Conservation (phyloP, 2,797 vertebrate species). For the Lycodopsis pacificus region DNA sequence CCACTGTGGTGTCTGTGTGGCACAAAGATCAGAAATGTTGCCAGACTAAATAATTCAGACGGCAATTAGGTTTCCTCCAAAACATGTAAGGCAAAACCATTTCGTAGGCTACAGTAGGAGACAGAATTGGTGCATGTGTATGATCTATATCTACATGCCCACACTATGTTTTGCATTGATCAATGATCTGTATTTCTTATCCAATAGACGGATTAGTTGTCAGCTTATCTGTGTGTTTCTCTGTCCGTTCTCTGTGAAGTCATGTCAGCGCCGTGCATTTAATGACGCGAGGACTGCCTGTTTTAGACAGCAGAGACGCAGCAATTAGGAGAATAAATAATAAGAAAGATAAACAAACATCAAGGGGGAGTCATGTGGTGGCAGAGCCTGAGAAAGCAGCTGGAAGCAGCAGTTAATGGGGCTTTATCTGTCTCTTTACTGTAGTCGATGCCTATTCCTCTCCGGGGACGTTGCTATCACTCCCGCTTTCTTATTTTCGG, state of each 20-base stretch:
- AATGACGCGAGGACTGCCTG: conserved; percentile 65
- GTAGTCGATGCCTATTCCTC: conserved; percentile 64
- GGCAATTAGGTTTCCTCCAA: neutral
- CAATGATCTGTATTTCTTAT: conserved; percentile 20
- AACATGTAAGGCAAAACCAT: neutral
- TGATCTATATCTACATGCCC: conserved; percentile 1
- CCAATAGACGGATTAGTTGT: neutral
- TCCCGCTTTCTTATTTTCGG: conserved; percentile 52
- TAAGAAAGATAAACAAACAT: conserved; percentile 85
- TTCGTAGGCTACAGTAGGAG: neutral
- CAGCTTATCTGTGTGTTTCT: conserved; percentile 24
- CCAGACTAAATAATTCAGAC: neutral
- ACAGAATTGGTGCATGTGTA: neutral
- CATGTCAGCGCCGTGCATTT: conserved; percentile 51
- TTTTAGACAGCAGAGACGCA: conserved; percentile 69
- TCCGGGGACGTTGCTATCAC: conserved; percentile 64
- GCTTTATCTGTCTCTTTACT: conserved; percentile 80
- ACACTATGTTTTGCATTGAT: neutral
- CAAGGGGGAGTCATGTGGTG: conserved; percentile 81
- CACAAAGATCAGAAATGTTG: neutral
- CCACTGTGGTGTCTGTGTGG: neutral
- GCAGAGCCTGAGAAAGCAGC: conserved; percentile 79
- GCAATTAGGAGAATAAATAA: conserved; percentile 84
- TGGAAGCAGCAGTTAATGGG: conserved; percentile 83
- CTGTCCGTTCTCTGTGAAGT: conserved; percentile 56